These are phyloP conservation scores for Nothoprocta pentlandii DNA, from an alignment of 2,113 vertebrate species.

Conservation along the genomic window DNA sequence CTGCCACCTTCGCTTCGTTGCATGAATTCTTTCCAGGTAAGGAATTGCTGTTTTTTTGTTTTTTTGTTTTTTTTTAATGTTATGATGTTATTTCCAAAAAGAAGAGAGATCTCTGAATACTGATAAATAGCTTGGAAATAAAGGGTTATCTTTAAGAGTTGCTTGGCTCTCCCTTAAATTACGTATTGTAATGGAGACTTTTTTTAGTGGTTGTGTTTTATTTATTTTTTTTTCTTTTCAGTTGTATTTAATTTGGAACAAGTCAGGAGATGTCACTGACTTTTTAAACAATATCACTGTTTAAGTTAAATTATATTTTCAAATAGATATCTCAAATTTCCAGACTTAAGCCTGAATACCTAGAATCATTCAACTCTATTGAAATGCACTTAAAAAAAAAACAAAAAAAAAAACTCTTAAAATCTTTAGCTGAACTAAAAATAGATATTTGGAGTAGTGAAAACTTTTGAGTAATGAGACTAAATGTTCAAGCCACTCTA, in stretches of 20 bases:
- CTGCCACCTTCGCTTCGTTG: constrained; percentile 86
- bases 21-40: constrained; percentile 94
- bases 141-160: not conserved
- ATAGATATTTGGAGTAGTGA: not conserved
- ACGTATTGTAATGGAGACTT: not conserved
- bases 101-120: not conserved
- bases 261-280: not conserved
- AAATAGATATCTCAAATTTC: not conserved
- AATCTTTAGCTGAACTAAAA: not conserved
- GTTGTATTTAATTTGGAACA: not conserved
- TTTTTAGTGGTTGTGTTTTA: not conserved
- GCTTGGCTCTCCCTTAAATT: not conserved
- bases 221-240: not conserved
- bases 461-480: not conserved
- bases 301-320: not conserved
- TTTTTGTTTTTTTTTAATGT: not conserved
- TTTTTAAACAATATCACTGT: not conserved
- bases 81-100: not conserved
- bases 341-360: not conserved
- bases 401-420: not conserved
- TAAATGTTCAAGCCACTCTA: not conserved
- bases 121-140: not conserved
- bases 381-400: not conserved
- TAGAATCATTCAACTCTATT: not conserved
- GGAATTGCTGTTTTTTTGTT: not conserved